Conservation (phyloP, 2,113 vertebrate species). For the Hippolais icterina region DNA sequence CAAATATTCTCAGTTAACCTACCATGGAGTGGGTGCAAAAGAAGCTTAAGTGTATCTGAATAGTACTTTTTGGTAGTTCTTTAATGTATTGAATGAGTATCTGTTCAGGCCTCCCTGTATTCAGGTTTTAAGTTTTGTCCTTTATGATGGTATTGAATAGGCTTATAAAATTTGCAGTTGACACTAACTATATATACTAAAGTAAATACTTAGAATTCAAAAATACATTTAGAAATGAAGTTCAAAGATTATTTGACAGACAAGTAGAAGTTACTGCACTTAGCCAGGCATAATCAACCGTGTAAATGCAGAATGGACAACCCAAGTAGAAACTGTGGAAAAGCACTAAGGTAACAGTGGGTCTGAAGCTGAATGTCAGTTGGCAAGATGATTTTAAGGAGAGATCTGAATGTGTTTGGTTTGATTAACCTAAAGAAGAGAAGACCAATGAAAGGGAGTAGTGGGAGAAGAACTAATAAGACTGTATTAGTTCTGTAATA, state of each 20-base stretch:
- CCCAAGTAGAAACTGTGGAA: background rate
- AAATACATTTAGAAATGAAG: background rate
- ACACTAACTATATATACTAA: background rate
- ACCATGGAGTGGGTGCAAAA: background rate
- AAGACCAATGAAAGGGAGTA: background rate
- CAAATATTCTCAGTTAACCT: background rate
- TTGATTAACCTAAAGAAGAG: background rate
- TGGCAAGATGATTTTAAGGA: background rate
- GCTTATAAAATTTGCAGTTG: background rate
- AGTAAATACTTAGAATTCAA: background rate
- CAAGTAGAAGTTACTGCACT: background rate
- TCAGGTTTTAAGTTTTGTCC: background rate
- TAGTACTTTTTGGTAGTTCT: background rate
- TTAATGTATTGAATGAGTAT: background rate
- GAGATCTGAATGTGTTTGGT: background rate
- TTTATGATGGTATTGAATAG: background rate
- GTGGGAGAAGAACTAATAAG: background rate
- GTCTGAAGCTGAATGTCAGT: background rate
- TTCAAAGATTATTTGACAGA: background rate
- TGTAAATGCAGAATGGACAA: background rate
- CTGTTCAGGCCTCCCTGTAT: background rate
- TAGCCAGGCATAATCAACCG: background rate
- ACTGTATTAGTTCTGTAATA: background rate
- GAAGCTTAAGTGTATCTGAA: background rate
- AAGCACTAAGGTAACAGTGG: background rate